Conservation (phyloP, 2,797 vertebrate species). For the Tokudaia muenninki region DNA sequence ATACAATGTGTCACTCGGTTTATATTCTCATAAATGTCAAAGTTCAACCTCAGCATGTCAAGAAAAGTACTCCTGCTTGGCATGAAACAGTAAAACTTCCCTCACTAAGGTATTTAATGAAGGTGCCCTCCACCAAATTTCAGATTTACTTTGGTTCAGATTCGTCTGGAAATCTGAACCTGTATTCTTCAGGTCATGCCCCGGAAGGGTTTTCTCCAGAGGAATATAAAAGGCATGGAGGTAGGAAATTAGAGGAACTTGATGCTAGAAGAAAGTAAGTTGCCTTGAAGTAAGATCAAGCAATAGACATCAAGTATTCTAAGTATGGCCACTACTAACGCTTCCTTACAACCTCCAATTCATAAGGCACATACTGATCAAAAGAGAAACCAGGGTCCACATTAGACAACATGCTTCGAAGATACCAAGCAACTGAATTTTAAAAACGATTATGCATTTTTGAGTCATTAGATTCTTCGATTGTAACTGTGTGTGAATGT, state of each 20-base stretch:
- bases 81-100: constrained; percentile 77
- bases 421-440: background rate
- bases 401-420: constrained; percentile 38
- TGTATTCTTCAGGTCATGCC: constrained; percentile 84
- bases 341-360: constrained; percentile 69
- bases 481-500: background rate
- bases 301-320: constrained; percentile 72
- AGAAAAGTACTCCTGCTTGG: constrained; percentile 68
- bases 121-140: constrained; percentile 70
- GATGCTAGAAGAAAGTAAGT: constrained; percentile 80
- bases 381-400: constrained; percentile 65
- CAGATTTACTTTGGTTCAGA: constrained; percentile 79
- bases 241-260: constrained; percentile 86
- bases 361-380: constrained; percentile 60
- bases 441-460: constrained; percentile 42
- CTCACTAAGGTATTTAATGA: constrained; percentile 72
- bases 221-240: constrained; percentile 85
- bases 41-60: constrained; percentile 80
- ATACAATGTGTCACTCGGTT: constrained; percentile 71
- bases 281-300: constrained; percentile 82
- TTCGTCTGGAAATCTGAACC: constrained; percentile 83
- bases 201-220: constrained; percentile 81
- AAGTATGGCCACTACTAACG: constrained; percentile 66
- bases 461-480: constrained; percentile 6
- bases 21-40: constrained; percentile 81